A percentile compares a stretch with the other conserved stretches of the same genome.
Conservation (phyloP, 2,113 vertebrate genomes). For the Spea bombifrons region DNA sequence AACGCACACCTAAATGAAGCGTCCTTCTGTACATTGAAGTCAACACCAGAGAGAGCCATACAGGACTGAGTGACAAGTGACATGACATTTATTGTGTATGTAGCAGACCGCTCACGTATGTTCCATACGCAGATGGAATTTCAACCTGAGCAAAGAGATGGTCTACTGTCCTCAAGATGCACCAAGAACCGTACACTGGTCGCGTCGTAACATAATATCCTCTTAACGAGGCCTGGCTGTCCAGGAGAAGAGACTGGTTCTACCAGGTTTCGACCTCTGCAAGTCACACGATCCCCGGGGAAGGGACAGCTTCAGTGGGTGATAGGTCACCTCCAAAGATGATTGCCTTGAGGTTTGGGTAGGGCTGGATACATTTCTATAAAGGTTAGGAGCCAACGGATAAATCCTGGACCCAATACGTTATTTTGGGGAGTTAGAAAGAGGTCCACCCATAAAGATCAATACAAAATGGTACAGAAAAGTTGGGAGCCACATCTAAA, state of each 20-base stretch:
- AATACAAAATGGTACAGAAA: too few relatives aligned
- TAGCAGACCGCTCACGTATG: not conserved
- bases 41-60: not conserved
- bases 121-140: constrained; percentile 27
- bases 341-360: too few relatives aligned
- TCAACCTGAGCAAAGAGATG: constrained; percentile 12
- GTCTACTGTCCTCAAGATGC: constrained; percentile 3
- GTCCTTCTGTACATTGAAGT: not conserved
- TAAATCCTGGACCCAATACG: too few relatives aligned
- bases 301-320: not conserved
- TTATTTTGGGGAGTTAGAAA: too few relatives aligned
- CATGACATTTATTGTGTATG: not conserved
- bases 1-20: not conserved
- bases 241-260: not conserved
- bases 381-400: too few relatives aligned
- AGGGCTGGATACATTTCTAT: too few relatives aligned
- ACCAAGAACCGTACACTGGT: constrained; percentile 3
- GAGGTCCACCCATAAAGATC: too few relatives aligned
- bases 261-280: not conserved
- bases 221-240: not conserved
- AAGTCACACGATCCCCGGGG: not conserved
- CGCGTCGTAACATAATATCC: constrained; percentile 13
- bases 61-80: constrained; percentile 13
- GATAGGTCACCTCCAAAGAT: too few relatives aligned
- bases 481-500: too few relatives aligned